Percentiles rank a stretch among this genome's conserved stretches.
These are phyloP conservation scores for Eilema griseolum DNA, from an alignment of 2,888 invertebrate genomes.

Conservation along the genomic window DNA sequence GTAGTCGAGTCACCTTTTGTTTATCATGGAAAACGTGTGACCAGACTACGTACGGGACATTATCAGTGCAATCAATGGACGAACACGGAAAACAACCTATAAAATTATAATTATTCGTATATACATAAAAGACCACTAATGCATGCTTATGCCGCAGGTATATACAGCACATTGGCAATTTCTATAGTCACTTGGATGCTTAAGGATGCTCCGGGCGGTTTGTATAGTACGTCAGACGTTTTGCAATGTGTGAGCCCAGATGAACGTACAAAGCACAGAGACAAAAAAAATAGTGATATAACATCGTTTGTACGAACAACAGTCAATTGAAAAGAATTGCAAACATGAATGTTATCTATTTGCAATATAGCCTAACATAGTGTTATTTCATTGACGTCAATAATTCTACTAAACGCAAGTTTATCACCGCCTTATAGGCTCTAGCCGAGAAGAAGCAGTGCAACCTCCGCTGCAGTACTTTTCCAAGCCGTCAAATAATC, in stretches of 20 bases:
- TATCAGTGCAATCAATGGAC: slow-evolving; percentile 26
- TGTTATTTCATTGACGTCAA: too few species aligned
- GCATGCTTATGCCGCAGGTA: neutral
- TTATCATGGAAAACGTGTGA: slow-evolving; percentile 38
- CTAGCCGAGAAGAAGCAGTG: too few species aligned
- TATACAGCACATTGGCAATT: too few species aligned
- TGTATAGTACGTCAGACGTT: neutral
- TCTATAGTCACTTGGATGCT: neutral
- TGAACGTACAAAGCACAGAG: neutral
- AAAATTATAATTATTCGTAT: slow-evolving; percentile 12
- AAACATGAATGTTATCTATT: neutral
- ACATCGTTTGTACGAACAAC: neutral
- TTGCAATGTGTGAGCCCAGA: slow-evolving; percentile 7
- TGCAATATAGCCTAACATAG: too few species aligned
- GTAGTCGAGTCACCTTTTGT: slow-evolving; percentile 23
- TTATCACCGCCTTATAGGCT: too few species aligned
- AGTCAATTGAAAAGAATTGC: neutral
- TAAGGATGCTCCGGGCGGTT: neutral
- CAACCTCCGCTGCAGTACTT: too few species aligned
- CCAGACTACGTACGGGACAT: slow-evolving; percentile 25
- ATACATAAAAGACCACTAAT: neutral
- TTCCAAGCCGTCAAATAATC: neutral
- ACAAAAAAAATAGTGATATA: neutral
- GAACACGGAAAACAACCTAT: slow-evolving; percentile 28
- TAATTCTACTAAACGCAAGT: too few species aligned